Evolutionary conservation across 1,140 invertebrate species (phyloP).

Genomic region (Cardiocondyla obscurior): DNA sequence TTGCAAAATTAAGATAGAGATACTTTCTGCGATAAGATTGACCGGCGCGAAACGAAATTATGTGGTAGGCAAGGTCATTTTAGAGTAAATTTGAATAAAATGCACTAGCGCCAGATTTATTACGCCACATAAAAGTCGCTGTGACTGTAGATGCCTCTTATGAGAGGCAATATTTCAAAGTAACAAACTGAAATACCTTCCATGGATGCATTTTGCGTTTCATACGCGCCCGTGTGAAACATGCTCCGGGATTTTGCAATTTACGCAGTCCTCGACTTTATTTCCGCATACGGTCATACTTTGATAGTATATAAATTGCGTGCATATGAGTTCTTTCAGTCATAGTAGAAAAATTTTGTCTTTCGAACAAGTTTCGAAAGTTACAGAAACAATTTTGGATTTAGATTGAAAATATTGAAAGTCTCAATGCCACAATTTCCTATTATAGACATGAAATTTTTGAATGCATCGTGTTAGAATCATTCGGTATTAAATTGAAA

Average conservation of each 20-base stretch:
- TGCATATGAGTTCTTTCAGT: not conserved
- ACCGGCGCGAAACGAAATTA: slow-evolving; percentile 16
- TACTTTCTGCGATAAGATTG: not conserved
- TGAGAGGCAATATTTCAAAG: slow-evolving; percentile 52
- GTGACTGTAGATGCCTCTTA: slow-evolving; percentile 49
- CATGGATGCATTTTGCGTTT: slow-evolving; percentile 31
- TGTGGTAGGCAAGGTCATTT: slow-evolving; percentile 40
- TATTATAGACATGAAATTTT: not conserved
- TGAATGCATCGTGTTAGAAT: not conserved
- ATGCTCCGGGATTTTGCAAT: not conserved
- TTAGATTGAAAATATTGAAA: slow-evolving; percentile 21
- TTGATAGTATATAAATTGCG: slow-evolving; percentile 8
- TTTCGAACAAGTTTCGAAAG: not conserved
- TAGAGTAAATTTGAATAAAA: slow-evolving; percentile 53
- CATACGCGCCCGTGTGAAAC: slow-evolving; percentile 9
- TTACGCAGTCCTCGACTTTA: slow-evolving; percentile 6
- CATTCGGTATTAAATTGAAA: too few relatives aligned
- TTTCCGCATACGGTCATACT: not conserved
- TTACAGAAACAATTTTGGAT: slow-evolving; percentile 13
- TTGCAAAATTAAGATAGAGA: slow-evolving; percentile 6
- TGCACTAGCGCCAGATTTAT: slow-evolving; percentile 44
- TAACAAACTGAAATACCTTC: slow-evolving; percentile 53
- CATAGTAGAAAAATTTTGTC: not conserved
- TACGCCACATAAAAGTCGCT: slow-evolving; percentile 42
- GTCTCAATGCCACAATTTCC: not conserved